These are phyloP conservation scores for Pristionchus mayeri DNA, from an alignment of 2,888 invertebrate species.

Conservation along the genomic window DNA sequence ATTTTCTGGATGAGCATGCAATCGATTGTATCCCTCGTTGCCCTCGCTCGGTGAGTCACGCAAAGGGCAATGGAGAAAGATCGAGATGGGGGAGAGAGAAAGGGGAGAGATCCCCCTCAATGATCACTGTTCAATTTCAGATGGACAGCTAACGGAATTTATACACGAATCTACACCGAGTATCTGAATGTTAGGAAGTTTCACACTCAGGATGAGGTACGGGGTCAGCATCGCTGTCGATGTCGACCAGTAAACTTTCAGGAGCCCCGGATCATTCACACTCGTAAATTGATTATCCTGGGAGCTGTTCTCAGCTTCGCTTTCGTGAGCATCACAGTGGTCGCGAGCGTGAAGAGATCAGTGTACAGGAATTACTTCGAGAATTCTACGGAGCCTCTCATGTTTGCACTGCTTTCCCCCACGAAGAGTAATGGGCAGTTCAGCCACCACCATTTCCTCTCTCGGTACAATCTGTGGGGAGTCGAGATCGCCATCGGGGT, in stretches of 20 bases:
- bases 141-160: conserved; percentile 2
- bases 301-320: neutral
- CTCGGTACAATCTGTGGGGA: neutral
- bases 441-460: neutral
- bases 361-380: neutral
- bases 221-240: neutral
- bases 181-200: neutral
- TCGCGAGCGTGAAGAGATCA: neutral
- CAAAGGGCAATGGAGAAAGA: no score
- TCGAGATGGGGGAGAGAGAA: neutral
- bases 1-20: neutral
- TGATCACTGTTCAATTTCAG: neutral
- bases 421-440: neutral
- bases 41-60: neutral
- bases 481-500: neutral
- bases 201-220: neutral
- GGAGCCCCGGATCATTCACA: neutral
- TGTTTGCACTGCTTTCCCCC: neutral
- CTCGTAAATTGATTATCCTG: neutral
- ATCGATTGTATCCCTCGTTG: conserved; percentile 20
- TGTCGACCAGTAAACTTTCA: neutral
- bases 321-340: neutral
- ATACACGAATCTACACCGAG: neutral
- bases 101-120: neutral
- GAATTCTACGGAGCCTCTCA: conserved; percentile 3